Conservation (phyloP, 1,140 invertebrate genomes). For the Lucilia cuprina region DNA sequence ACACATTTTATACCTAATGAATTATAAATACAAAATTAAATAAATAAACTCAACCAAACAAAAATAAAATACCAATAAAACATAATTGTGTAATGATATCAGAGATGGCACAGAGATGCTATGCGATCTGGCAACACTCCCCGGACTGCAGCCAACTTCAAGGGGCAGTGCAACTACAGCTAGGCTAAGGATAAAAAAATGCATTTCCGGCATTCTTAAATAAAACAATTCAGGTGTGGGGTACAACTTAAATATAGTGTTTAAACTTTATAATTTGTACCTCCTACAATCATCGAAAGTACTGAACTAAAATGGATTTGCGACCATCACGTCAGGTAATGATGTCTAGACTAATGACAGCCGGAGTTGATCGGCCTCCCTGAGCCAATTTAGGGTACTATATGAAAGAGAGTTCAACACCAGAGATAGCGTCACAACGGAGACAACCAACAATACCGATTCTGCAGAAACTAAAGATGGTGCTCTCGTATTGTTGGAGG, state of each 20-base stretch:
- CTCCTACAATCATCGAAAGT: not conserved
- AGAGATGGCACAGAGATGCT: not conserved
- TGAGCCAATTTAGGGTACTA: not conserved
- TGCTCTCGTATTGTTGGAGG: not conserved
- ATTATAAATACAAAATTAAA: too few relatives aligned
- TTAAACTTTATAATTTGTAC: not conserved
- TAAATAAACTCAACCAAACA: too few relatives aligned
- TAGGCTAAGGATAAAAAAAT: not conserved
- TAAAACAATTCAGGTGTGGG: not conserved
- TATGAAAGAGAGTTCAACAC: not conserved
- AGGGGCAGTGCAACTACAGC: not conserved
- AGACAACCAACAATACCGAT: too few relatives aligned
- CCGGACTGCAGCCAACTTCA: not conserved
- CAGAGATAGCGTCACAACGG: too few relatives aligned
- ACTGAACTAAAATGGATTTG: not conserved
- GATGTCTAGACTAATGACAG: not conserved
- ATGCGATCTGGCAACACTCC: not conserved
- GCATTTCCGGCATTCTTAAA: not conserved
- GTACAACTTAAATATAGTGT: not conserved
- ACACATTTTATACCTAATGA: too few relatives aligned
- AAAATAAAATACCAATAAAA: too few relatives aligned
- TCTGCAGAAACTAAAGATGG: not conserved
- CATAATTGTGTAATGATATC: not conserved
- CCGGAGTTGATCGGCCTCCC: not conserved
- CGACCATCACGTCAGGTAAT: not conserved